Evolutionary conservation across 2,113 vertebrate species (phyloP).

Genomic region (Sinocyclocheilus maitianheensis): DNA sequence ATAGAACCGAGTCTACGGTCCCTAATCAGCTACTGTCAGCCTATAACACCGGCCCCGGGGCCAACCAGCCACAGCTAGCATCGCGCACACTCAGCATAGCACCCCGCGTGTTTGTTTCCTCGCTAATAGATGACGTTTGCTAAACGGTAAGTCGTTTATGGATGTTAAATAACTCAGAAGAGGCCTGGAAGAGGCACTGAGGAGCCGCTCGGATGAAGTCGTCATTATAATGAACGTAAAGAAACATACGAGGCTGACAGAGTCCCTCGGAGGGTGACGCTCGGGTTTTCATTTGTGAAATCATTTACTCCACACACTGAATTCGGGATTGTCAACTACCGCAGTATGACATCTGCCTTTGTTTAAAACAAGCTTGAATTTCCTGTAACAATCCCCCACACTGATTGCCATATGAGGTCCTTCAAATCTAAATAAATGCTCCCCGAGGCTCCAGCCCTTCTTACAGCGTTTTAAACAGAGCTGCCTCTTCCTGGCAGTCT

Average conservation of each 20-base stretch:
- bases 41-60: conserved; percentile 19
- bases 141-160: background rate
- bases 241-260: background rate
- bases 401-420: conserved; percentile 50
- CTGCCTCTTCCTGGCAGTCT: conserved; percentile 43
- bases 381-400: conserved; percentile 48
- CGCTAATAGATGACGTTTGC: background rate
- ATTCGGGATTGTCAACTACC: conserved; percentile 13
- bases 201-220: background rate
- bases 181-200: background rate
- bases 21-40: conserved; percentile 40
- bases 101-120: background rate
- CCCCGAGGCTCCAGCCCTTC: conserved; percentile 43
- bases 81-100: background rate
- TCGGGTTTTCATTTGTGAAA: conserved; percentile 40
- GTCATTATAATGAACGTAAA: conserved; percentile 26
- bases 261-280: background rate
- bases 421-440: conserved; percentile 52
- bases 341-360: conserved; percentile 32
- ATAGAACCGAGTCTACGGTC: conserved; percentile 31
- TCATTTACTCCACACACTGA: conserved; percentile 38
- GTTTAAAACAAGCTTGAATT: conserved; percentile 53
- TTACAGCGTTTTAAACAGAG: conserved; percentile 20
- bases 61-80: background rate
- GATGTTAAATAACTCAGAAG: conserved; percentile 5